Evolutionary conservation across 2,888 invertebrate genomes (phyloP).

Genomic region (Tanypteryx hageni): DNA sequence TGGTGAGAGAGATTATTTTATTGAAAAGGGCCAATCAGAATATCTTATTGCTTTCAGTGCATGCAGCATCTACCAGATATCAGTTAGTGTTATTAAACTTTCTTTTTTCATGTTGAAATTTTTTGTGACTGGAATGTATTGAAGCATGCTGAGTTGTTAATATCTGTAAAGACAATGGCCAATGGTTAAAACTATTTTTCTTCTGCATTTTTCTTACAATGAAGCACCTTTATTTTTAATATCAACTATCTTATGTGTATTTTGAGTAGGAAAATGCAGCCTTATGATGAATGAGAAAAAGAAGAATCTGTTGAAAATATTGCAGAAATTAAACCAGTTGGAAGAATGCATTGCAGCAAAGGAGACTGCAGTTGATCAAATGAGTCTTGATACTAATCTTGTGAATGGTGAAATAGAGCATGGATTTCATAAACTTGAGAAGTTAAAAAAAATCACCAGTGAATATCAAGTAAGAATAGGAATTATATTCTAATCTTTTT

Average conservation of each 20-base stretch:
- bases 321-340: background rate
- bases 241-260: background rate
- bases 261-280: conserved; percentile 16
- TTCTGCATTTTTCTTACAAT: too few relatives aligned
- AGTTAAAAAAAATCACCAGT: background rate
- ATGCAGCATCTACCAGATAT: too few relatives aligned
- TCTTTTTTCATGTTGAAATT: too few relatives aligned
- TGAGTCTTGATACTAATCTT: background rate
- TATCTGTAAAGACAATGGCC: too few relatives aligned
- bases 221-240: too few relatives aligned
- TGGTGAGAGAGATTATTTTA: background rate
- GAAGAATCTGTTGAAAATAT: conserved; percentile 18
- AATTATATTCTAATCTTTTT: too few relatives aligned
- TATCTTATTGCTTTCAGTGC: background rate
- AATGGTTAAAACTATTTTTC: too few relatives aligned
- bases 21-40: background rate
- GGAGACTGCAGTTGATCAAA: background rate
- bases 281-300: conserved; percentile 12
- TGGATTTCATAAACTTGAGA: background rate
- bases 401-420: background rate
- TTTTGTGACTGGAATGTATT: too few relatives aligned
- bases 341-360: background rate
- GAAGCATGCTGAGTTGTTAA: too few relatives aligned
- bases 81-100: too few relatives aligned
- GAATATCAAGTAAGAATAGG: conserved; percentile 22